These are phyloP conservation scores for Anser cygnoides DNA, from an alignment of 2,113 vertebrate species.

Conservation along the genomic window DNA sequence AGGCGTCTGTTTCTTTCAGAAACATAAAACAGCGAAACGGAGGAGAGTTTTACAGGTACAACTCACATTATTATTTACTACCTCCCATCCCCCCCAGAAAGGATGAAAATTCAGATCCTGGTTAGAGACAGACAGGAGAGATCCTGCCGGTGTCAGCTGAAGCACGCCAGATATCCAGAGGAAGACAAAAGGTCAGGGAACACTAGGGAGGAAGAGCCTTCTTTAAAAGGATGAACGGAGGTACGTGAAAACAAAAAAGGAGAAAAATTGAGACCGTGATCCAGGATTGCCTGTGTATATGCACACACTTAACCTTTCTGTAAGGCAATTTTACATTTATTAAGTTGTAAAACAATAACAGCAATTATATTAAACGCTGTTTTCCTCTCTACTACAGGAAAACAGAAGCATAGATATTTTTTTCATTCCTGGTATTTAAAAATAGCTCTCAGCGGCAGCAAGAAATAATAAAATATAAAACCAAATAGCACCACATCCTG, in stretches of 20 bases:
- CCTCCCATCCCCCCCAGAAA: neutral
- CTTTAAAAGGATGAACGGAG: neutral
- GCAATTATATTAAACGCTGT: neutral
- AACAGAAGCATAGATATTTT: neutral
- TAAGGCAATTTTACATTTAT: neutral
- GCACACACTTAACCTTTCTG: neutral
- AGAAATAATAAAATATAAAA: neutral
- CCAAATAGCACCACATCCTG: neutral
- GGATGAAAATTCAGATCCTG: neutral
- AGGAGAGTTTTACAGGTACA: neutral
- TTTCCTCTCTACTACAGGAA: neutral
- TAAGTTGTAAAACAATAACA: neutral
- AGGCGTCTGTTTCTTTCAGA: neutral
- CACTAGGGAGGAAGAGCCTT: neutral
- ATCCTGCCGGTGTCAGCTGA: slow-evolving; percentile 42
- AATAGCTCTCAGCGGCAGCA: neutral
- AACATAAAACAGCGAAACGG: neutral
- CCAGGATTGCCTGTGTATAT: neutral
- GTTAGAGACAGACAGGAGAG: slow-evolving; percentile 12
- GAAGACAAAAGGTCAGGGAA: slow-evolving; percentile 41
- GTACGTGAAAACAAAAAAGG: neutral
- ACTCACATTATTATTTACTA: neutral
- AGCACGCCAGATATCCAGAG: slow-evolving; percentile 5
- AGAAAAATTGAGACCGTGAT: neutral
- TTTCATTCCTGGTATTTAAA: neutral